Percentiles rank a stretch among this genome's conserved stretches.
Evolutionary conservation across 2,797 vertebrate species (phyloP).

Genomic region (Tarsius wallacei): DNA sequence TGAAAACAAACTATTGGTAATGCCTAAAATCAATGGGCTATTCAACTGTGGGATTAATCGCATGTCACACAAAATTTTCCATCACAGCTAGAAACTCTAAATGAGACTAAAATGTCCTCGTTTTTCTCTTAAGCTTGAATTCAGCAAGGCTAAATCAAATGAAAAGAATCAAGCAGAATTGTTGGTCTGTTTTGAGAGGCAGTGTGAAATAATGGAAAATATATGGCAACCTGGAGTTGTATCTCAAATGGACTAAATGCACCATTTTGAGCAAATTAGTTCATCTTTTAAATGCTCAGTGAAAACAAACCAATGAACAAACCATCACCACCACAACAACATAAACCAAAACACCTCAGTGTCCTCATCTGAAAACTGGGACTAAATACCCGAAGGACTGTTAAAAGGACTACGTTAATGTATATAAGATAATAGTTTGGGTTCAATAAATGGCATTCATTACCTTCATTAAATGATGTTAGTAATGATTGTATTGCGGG

Average conservation of each 20-base stretch:
- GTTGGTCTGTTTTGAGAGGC: not conserved
- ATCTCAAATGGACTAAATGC: not conserved
- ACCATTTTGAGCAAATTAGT: not conserved
- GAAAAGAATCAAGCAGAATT: not conserved
- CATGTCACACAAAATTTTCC: not conserved
- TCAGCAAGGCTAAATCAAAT: not conserved
- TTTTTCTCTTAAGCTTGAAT: not conserved
- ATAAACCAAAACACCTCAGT: not conserved
- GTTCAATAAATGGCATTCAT: not conserved
- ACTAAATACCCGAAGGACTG: not conserved
- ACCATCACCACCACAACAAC: not conserved
- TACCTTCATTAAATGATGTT: not conserved
- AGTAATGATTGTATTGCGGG: not conserved
- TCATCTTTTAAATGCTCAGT: not conserved
- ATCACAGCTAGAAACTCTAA: not conserved
- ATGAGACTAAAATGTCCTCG: not conserved
- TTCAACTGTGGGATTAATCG: not conserved
- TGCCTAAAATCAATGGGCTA: slow-evolving; percentile 13
- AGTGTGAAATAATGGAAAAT: not conserved
- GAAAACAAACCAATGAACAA: not conserved
- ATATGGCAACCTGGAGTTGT: not conserved
- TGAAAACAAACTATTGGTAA: slow-evolving; percentile 1
- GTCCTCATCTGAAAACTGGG: not conserved
- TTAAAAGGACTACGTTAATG: not conserved
- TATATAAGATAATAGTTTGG: not conserved